Conservation (phyloP, 2,888 invertebrate species). For the Melinopterus prodromus region DNA sequence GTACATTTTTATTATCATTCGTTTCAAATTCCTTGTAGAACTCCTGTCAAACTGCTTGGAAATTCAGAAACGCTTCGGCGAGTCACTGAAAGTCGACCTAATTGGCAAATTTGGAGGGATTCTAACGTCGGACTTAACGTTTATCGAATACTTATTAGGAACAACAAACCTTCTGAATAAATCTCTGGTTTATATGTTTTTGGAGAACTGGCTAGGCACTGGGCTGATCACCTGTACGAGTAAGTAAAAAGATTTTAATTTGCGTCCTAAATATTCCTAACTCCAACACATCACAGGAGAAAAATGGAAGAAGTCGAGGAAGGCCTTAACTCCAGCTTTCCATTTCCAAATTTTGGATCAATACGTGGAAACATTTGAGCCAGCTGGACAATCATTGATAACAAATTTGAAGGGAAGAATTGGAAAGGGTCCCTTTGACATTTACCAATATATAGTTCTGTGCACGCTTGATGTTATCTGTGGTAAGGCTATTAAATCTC, state of each 20-base stretch:
- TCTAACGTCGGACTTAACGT: not conserved
- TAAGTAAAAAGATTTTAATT: not conserved
- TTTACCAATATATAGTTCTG: conserved; percentile 32
- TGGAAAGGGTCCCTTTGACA: conserved; percentile 48
- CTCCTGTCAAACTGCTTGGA: not conserved
- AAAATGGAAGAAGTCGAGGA: conserved; percentile 57
- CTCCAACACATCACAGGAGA: not conserved
- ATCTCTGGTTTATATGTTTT: not conserved
- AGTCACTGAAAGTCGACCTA: not conserved
- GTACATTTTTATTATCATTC: not conserved
- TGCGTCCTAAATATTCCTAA: not conserved
- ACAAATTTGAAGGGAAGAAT: conserved; percentile 18
- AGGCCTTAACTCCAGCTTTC: conserved; percentile 59
- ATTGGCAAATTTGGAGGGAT: not conserved
- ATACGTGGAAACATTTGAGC: conserved; percentile 54
- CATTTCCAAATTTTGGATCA: conserved; percentile 58
- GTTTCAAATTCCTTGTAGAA: not conserved
- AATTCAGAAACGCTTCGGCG: not conserved
- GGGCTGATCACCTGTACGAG: not conserved
- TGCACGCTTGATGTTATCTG: conserved; percentile 39
- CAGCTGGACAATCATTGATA: conserved; percentile 7
- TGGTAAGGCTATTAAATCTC: conserved; percentile 28
- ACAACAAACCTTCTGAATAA: not conserved
- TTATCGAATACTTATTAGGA: not conserved
- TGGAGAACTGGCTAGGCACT: not conserved